Evolutionary conservation across 2,888 invertebrate genomes (phyloP).

Genomic region (Cataglyphis rosenhaueri): DNA sequence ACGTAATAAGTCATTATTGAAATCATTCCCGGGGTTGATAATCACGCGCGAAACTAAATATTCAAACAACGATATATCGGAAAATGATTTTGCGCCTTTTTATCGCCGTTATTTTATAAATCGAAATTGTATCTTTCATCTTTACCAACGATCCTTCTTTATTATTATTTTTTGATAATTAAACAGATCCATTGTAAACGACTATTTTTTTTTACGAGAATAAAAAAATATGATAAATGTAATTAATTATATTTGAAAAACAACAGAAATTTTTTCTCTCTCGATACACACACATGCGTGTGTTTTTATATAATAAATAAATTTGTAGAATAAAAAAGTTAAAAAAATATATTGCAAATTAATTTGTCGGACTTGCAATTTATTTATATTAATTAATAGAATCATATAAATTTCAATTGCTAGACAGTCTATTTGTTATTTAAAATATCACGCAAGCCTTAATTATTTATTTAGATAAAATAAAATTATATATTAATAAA

Average conservation of each 20-base stretch:
- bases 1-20: conserved; percentile 48
- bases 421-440: conserved; percentile 22
- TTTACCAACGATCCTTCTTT: background rate
- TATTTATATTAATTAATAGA: background rate
- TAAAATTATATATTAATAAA: conserved; percentile 21
- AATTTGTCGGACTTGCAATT: background rate
- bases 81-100: too few relatives aligned
- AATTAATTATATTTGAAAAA: background rate
- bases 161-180: background rate
- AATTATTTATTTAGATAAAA: conserved; percentile 35
- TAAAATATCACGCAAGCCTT: conserved; percentile 15
- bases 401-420: conserved; percentile 11
- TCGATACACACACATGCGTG: background rate
- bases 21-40: conserved; percentile 8
- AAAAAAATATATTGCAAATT: conserved; percentile 22
- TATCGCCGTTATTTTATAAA: background rate
- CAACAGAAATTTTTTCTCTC: background rate
- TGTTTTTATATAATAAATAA: background rate
- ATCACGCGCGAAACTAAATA: conserved; percentile 19
- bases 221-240: background rate
- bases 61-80: conserved; percentile 13
- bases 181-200: background rate
- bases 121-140: background rate
- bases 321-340: conserved; percentile 5
- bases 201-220: background rate